Evolutionary conservation across 1,140 invertebrate genomes (phyloP).

Genomic region (Achroia grisella): DNA sequence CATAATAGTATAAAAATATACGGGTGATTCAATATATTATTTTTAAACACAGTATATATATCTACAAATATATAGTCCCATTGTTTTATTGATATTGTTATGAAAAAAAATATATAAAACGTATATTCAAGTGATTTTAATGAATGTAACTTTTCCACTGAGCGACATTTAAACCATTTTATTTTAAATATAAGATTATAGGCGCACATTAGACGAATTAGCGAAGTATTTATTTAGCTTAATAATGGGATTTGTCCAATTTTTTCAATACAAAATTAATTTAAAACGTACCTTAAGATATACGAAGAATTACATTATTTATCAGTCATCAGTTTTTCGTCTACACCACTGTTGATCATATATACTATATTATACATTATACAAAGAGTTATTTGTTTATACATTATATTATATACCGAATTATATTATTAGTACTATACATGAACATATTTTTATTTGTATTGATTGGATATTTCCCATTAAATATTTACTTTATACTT

Average conservation of each 20-base stretch:
- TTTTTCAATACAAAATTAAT: no score
- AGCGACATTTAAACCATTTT: neutral
- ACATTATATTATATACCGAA: no score
- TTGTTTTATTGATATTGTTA: conserved; percentile 22
- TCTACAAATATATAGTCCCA: conserved; percentile 16
- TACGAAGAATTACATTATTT: no score
- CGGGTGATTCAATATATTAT: conserved; percentile 60
- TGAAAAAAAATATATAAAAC: conserved; percentile 13
- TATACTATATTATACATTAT: no score
- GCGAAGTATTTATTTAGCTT: conserved; percentile 27
- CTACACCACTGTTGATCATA: no score
- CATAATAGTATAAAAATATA: conserved; percentile 57
- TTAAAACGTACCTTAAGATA: no score
- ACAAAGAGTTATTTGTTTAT: no score
- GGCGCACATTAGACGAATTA: conserved; percentile 37
- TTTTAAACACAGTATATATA: conserved; percentile 25
- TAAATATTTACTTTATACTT: conserved; percentile 24
- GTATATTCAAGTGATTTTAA: conserved; percentile 21
- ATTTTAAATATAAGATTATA: conserved; percentile 9
- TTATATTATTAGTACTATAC: no score
- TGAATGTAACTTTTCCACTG: no score
- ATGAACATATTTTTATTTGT: conserved; percentile 2
- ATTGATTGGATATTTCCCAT: conserved; percentile 44
- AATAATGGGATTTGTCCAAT: conserved; percentile 31
- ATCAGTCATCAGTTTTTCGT: neutral